Base-by-base conservation (phyloP, 2,113 vertebrate genomes). In the Pedetes capensis region DNA sequence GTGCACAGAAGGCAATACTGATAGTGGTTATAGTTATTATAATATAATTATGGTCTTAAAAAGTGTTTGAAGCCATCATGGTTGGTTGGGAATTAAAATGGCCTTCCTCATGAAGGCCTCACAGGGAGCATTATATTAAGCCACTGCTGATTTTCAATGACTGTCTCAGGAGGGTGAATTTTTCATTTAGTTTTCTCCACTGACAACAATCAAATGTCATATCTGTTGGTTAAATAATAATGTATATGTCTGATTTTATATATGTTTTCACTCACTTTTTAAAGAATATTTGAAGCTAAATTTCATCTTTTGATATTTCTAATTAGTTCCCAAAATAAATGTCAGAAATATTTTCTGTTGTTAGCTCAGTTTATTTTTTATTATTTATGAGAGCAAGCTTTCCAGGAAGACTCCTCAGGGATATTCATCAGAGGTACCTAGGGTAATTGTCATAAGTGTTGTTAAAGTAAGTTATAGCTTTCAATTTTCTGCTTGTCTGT, bases 161-260 rank as follows among this genome's bases (percentile, higher is more conserved):
- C 14, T 75, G 9, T 92, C 93, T 93, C 91, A 93, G 78, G 81
- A 96, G 57, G 91, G 55, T 92, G 82, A 71, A 61, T 34, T 96
- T 94, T 93, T 91, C 83, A 72, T 91, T 96, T 94, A 75, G 68
- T 87, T 91, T 14, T 94, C 91, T 84, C 86, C 69, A 42, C 89
- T 91, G 89, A 83, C 93, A 87, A 83, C n/a, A 95, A 93, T 49
- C 37, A 93, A 61, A 76, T 83, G 27, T 34, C 47, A 55, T 53
- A 39, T 61, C 42, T 86, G 34, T 79, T 96, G 75, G 27, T 88
- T 55, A 95, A 92, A 93, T 96, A 83, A 44, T 47, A 84, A 39
- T 44, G 27, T n/a, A 1, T 85, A 55, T 49, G 29, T 32, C 0
- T 75, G 14, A 74, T 51, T 74, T 39, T 59, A 64, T 80, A 49